A percentile compares a stretch with the other conserved stretches of the same genome.
Evolutionary conservation across 1,140 invertebrate species (phyloP).

Genomic region (Chrysopa pallens): DNA sequence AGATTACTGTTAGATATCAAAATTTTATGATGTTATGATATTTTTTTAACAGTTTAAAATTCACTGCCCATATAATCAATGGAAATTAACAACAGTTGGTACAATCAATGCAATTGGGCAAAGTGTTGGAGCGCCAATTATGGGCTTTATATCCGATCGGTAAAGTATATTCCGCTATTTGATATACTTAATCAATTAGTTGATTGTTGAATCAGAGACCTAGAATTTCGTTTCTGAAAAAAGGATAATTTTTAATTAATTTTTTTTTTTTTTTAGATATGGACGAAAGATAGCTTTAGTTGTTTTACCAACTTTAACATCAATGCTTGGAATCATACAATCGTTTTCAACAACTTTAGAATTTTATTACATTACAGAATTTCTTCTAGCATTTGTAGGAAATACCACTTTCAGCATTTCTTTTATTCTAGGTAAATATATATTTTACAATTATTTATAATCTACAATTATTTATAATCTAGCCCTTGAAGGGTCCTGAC

Average conservation of each 20-base stretch:
- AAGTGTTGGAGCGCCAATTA: slow-evolving; percentile 39
- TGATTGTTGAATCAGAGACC: not conserved
- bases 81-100: slow-evolving; percentile 44
- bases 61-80: slow-evolving; percentile 30
- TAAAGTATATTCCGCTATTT: slow-evolving; percentile 12
- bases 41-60: slow-evolving; percentile 26
- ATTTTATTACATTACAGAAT: slow-evolving; percentile 41
- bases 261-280: slow-evolving; percentile 23
- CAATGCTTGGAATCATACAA: slow-evolving; percentile 37
- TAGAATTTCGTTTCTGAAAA: not conserved
- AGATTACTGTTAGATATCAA: no score
- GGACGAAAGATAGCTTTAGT: slow-evolving; percentile 43
- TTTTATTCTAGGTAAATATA: slow-evolving; percentile 33
- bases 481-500: no score
- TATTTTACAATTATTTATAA: no score
- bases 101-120: slow-evolving; percentile 45
- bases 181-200: not conserved
- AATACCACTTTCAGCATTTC: slow-evolving; percentile 41
- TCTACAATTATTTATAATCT: no score
- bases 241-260: not conserved
- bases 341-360: slow-evolving; percentile 43
- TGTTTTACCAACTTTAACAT: slow-evolving; percentile 31
- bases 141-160: slow-evolving; percentile 41
- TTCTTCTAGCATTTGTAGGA: slow-evolving; percentile 37
- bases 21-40: no score